Base-by-base conservation (phyloP, 1,140 invertebrate species). In the Hydropsyche tenuis region DNA sequence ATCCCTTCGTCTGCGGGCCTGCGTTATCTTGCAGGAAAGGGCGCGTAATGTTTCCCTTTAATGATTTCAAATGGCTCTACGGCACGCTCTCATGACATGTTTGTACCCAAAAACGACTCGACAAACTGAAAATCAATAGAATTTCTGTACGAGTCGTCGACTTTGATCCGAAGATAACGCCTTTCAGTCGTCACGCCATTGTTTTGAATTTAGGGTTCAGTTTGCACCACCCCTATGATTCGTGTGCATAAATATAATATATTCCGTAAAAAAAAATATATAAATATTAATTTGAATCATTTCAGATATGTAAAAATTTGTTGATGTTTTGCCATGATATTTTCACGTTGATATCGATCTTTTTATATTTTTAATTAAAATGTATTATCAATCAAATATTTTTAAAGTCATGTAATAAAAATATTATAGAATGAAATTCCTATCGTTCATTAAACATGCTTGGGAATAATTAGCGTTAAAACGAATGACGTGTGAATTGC, bases 1-100 rank as follows among this genome's bases (percentile, higher is more conserved):
- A 53, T 53, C 48, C 48, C 18, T 53, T 53, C 48, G 48, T 53
- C 48, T 20, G 18, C 20, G 48, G 48, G 16, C 18, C 48, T n/a
- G 30, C 30, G n/a, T 53, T 53, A 53, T 53, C 48, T 53, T 53
- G 14, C 48, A 53, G 48, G 48, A 53, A 53, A 53, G 48, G 60
- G 60, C 30, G 60, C 60, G 14, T 63, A 63, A 27, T 30, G 60
- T 22, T 30, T 30, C 60, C 25, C 60, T 53, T 63, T 30, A 63
- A 63, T 63, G 25, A 63, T 63, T 63, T 63, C 60, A 25, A 63
- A 63, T 63, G 30, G 60, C 25, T 6, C 23, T 25, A 20, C 16
- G n/a, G 60, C 60, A 63, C 60, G 60, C 60, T 20, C 18, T 20
- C 48, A 37, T 37, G 30, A 37, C 30, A 37, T 37, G 30, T 53